Evolutionary conservation across 2,797 vertebrate species (phyloP), one percentile per base, ranked within the genome.

Genomic region (Melanotaenia pygmaea): DNA sequence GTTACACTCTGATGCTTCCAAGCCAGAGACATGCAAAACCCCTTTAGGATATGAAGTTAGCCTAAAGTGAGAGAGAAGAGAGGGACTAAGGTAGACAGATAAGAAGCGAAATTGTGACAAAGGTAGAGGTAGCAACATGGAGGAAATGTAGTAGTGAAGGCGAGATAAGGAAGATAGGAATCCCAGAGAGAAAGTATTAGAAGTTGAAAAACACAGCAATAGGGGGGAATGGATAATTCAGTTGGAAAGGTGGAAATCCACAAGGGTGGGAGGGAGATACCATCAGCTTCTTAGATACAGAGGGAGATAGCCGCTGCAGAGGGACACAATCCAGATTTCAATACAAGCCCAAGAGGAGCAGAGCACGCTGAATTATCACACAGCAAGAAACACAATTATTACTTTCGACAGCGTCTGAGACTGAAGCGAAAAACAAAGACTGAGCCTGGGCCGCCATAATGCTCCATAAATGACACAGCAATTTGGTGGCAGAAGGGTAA

Each of bases 1-100:
- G 89, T 83, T 88, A 86, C 92, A 92, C 91, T 91, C 90, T 24
- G 85, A 86, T 90, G 91, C 89, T 78, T 87, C 74, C 86, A 76
- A 75, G 75, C 71, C 80, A 67, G 83, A 86, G 69, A 90, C 83
- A 87, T 82, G 87, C 82, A 87, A 86, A 86, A 85, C 65, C 59
- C 51, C 81, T 84, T 86, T 54, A 79, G 62, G 67, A 81, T 53
- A 68, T 50, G 0, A 28, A 76, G 80, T 83, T 66, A 68, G 69
- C 59, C 69, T 30, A 47, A 73, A 81, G 80, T 72, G 74, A 79
- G 79, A 78, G 70, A 80, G 80, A 76, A 37, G 72, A 79, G 65
- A 77, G 24, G 13, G 13, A 28, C 51, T 54, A 5, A 28, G 53
- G 69, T 67, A 80, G 69, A 77, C 72, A 65, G 80, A 87, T 86